Conservation (phyloP, 2,888 invertebrate species). For the Andrena praecox region DNA sequence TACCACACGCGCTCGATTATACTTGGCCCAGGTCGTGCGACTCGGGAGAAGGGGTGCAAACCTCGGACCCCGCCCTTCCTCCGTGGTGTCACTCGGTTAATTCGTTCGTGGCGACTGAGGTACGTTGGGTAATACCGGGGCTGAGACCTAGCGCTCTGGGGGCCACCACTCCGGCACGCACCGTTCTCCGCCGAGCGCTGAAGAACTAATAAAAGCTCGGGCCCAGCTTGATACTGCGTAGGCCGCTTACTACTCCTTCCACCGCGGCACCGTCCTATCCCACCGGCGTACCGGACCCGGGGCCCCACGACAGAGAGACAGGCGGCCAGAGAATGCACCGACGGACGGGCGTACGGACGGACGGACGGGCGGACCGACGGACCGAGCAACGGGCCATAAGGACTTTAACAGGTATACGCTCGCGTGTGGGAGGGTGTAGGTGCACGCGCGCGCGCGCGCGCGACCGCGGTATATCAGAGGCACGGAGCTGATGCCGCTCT, state of each 20-base stretch:
- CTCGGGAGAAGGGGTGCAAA: neutral
- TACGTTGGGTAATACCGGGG: conserved; percentile 49
- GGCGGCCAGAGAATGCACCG: conserved; percentile 58
- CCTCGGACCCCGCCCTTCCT: neutral
- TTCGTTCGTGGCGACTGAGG: conserved; percentile 26
- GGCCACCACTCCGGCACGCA: conserved; percentile 74
- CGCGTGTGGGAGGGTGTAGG: conserved; percentile 33
- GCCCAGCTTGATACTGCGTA: conserved; percentile 82
- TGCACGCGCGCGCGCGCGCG: conserved; percentile 17
- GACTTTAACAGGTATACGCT: conserved; percentile 72
- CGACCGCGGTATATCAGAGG: conserved; percentile 2
- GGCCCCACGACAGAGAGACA: conserved; percentile 70
- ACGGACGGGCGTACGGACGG: conserved; percentile 61
- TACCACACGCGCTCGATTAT: neutral
- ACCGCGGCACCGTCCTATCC: conserved; percentile 78
- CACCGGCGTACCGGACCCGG: conserved; percentile 70
- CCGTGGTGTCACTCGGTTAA: conserved; percentile 22
- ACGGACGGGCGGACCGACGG: conserved; percentile 40
- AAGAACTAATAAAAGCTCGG: conserved; percentile 84
- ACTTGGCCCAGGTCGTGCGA: neutral
- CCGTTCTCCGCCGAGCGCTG: conserved; percentile 83
- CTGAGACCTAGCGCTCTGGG: conserved; percentile 37
- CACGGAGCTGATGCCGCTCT: conserved; percentile 6
- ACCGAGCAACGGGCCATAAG: conserved; percentile 45
- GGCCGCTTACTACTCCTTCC: conserved; percentile 83